Evolutionary conservation across 2,888 invertebrate species (phyloP).

Genomic region (Torymus auratus): DNA sequence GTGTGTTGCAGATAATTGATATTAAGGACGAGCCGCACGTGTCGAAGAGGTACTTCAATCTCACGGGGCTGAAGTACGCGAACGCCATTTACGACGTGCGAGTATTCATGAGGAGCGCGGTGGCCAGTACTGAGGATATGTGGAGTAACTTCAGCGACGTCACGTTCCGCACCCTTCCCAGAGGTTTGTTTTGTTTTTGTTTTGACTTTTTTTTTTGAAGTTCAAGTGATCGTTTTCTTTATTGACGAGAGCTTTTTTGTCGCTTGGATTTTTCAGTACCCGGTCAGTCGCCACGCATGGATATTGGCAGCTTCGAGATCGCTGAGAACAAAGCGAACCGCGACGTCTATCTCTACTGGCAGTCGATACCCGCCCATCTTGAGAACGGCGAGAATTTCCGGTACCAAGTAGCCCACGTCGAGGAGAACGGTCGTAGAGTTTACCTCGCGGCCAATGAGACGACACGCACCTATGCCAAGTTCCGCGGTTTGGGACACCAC

Average conservation of each 20-base stretch:
- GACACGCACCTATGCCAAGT: slow-evolving; percentile 81
- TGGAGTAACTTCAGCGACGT: slow-evolving; percentile 85
- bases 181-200: slow-evolving; percentile 67
- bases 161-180: slow-evolving; percentile 80
- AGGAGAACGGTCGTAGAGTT: slow-evolving; percentile 75
- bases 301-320: slow-evolving; percentile 85
- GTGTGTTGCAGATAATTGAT: slow-evolving; percentile 66
- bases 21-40: slow-evolving; percentile 71
- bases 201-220: not conserved
- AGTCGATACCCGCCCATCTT: slow-evolving; percentile 82
- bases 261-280: slow-evolving; percentile 77
- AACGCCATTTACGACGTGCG: slow-evolving; percentile 85
- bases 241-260: slow-evolving; percentile 36
- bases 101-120: slow-evolving; percentile 82
- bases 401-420: slow-evolving; percentile 80
- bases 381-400: slow-evolving; percentile 87
- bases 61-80: slow-evolving; percentile 81
- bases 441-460: slow-evolving; percentile 78
- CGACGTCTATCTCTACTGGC: slow-evolving; percentile 88
- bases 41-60: slow-evolving; percentile 72
- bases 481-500: slow-evolving; percentile 77
- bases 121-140: slow-evolving; percentile 78
- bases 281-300: slow-evolving; percentile 83
- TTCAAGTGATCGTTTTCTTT: slow-evolving; percentile 58
- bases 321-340: slow-evolving; percentile 78